Evolutionary conservation across 2,888 invertebrate species (phyloP).

Genomic region (Anodontia alba): DNA sequence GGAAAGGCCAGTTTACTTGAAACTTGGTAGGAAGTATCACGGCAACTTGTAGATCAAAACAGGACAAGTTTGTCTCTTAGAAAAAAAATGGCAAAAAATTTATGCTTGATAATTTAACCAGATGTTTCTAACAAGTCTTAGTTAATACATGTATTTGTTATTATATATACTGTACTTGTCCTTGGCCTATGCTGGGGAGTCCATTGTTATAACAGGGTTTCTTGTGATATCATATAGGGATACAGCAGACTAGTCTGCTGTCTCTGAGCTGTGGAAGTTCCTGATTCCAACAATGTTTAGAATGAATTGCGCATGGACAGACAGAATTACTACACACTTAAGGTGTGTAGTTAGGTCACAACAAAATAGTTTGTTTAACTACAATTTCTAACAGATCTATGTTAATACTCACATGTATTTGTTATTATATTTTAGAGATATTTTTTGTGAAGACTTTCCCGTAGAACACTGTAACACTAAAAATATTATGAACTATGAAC

Average conservation of each 20-base stretch:
- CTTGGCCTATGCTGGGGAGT: background rate
- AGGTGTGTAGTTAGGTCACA: background rate
- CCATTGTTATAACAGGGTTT: background rate
- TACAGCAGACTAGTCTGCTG: too few species aligned
- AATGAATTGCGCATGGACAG: slow-evolving; percentile 12
- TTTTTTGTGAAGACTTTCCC: background rate
- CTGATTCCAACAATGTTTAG: background rate
- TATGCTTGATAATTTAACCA: too few species aligned
- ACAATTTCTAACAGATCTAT: background rate
- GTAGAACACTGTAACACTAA: background rate
- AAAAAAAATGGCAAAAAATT: too few species aligned
- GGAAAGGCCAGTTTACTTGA: too few species aligned
- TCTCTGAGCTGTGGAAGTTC: background rate
- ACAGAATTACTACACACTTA: slow-evolving; percentile 1
- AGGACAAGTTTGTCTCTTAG: too few species aligned
- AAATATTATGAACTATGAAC: background rate
- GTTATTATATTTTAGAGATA: background rate
- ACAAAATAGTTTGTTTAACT: slow-evolving; percentile 19
- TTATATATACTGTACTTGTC: background rate
- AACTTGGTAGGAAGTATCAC: too few species aligned
- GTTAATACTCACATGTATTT: slow-evolving; percentile 21
- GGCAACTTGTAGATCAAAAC: too few species aligned
- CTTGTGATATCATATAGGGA: too few species aligned
- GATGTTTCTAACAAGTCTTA: background rate
- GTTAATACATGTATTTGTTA: slow-evolving; percentile 14